These are phyloP conservation scores for Picus viridis DNA, from an alignment of 2,797 vertebrate genomes.

Conservation along the genomic window DNA sequence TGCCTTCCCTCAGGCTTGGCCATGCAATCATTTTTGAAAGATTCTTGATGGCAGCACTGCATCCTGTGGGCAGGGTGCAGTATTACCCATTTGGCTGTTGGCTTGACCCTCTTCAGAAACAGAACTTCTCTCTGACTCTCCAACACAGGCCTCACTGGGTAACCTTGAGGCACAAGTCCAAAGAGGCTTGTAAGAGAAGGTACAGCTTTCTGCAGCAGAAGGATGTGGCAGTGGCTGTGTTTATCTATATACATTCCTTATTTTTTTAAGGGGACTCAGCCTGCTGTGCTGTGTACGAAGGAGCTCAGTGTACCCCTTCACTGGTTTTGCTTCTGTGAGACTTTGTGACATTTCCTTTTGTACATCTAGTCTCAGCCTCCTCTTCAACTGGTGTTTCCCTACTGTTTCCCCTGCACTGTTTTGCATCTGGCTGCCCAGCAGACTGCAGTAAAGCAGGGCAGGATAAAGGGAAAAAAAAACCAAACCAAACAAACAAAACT, in stretches of 20 bases:
- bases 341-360: background rate
- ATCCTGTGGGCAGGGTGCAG: background rate
- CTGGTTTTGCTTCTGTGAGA: background rate
- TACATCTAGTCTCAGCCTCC: background rate
- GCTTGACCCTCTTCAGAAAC: background rate
- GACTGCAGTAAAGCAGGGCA: background rate
- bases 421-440: background rate
- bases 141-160: fast-evolving
- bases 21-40: background rate
- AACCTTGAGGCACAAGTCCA: background rate
- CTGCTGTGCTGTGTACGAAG: background rate
- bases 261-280: background rate
- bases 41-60: background rate
- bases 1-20: background rate
- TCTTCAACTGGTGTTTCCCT: background rate
- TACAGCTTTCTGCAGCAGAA: background rate
- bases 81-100: background rate
- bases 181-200: background rate
- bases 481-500: too few relatives aligned
- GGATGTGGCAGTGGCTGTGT: fast-evolving
- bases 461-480: background rate
- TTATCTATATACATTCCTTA: background rate
- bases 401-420: background rate
- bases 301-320: background rate
- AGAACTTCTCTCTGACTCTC: background rate